These are phyloP conservation scores for Morone chrysops DNA, from an alignment of 2,113 vertebrate genomes.

Conservation along the genomic window DNA sequence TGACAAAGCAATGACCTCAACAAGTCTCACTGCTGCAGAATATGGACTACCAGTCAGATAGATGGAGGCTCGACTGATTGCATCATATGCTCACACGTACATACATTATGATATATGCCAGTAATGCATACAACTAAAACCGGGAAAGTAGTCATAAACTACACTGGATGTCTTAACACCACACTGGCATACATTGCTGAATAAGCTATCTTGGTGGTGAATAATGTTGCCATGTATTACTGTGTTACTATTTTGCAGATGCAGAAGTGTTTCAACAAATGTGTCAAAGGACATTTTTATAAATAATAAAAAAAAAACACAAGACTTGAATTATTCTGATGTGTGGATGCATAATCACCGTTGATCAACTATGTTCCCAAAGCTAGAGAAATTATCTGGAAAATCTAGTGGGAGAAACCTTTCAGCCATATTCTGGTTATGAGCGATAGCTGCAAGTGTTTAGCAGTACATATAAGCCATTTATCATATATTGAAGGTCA, in stretches of 20 bases:
- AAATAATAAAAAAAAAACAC: neutral
- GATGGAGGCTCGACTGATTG: slow-evolving; percentile 40
- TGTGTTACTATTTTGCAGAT: no score
- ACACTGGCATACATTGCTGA: neutral
- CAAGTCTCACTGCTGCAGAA: slow-evolving; percentile 49
- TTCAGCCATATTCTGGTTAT: neutral
- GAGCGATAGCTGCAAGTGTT: neutral
- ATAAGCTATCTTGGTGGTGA: neutral
- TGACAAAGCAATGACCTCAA: slow-evolving; percentile 76
- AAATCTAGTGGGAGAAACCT: neutral
- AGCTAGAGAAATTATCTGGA: neutral
- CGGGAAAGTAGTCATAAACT: slow-evolving; percentile 2
- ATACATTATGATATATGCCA: neutral
- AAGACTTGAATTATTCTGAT: neutral
- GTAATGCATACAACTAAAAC: neutral
- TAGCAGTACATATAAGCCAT: neutral
- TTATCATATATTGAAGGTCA: neutral
- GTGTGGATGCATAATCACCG: neutral
- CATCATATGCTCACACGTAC: slow-evolving; percentile 21
- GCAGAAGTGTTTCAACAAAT: neutral
- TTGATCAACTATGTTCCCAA: neutral
- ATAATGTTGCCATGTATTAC: neutral
- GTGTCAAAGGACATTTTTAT: neutral
- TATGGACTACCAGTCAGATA: slow-evolving; percentile 48
- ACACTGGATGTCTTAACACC: neutral